Evolutionary conservation across 2,113 vertebrate species (phyloP), one percentile per base, ranked within the genome.

Genomic region (Anolis sagrei): DNA sequence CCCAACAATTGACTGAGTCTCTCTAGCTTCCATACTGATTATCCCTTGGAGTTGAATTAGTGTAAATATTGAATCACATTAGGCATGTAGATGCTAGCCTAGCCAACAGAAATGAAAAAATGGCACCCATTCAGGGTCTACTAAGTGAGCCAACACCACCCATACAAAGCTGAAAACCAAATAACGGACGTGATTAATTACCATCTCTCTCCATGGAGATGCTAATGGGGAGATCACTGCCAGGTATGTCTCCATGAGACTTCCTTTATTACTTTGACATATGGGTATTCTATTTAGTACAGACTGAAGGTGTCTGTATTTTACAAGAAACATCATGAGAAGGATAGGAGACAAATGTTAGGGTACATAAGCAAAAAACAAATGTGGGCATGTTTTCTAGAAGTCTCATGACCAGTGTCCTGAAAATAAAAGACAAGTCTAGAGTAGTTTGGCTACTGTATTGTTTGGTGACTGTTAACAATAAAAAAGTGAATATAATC

Each of bases 341-440:
- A 76, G 85, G 78, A 86, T 87, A 85, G 73, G 82, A 23, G 88
- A 75, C 14, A 36, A 54, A 0, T 1, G 89, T 69, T 58, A 69
- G 49, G 11, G 2, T 1, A 1, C 73, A 36, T 10, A 39, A 81
- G 86, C 25, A 74, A 86, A 88, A 23, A 77, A 80, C n/a, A 2
- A 0, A 5, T 8, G 23, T 7, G 34, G 0, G 0, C n/a, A 62
- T 86, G 77, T 23, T 86, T 76, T 83, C 88, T 91, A 92, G 93
- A 93, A 91, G 82, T 66, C 81, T 83, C 49, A 44, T 81, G 83
- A 84, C 77, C 81, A 7, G 68, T 36, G 62, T 48, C 48, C 62
- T 87, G 39, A 58, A 82, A 86, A 88, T 83, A 66, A 88, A 44
- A 83, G 32, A 84, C 62, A 44, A 39, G 48, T 88, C 83, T 85